Evolutionary conservation across 2,888 invertebrate genomes (phyloP), one percentile per base, ranked within the genome.

Genomic region (Drepanosiphum platanoidis): DNA sequence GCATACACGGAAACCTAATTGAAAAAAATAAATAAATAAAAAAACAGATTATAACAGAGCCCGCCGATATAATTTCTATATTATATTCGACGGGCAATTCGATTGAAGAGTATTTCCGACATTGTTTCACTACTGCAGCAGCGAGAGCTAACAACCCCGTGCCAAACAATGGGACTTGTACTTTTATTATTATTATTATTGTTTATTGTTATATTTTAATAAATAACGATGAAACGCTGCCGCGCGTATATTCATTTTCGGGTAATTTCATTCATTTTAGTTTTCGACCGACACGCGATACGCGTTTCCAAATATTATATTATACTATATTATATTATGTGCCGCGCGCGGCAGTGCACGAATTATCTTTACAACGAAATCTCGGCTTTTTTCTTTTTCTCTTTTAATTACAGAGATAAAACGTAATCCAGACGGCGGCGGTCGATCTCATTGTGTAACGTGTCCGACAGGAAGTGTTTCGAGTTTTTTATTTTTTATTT

Each of bases 1-100:
- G 22, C 4, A n/a, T 52, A 66, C 34, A 68, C 32, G 70, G 34
- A 74, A 52, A 79, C 66, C 32, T 71, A 81, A 71, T 81, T 71
- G 81, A 81, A 81, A 71, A 71, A 81, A 81, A 71, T 34, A 58
- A 58, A 39, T 30, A 80, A 9, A 80, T 46, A 68, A 34, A n/a
- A n/a, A n/a, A 77, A 52, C 34, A 78, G 30, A 70, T 71, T 58
- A 71, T 71, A 81, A 81, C 71, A 58, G 68, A 22, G 32, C 22
- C 42, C 42, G 30, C 42, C 34, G 46, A 80, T 70, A 82, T 82
- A 82, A 82, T 82, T 82, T 82, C 81, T 82, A 82, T 82, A 82
- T 82, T 82, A 72, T 70, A 70, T 71, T 81, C 39, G 70, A n/a
- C 30, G 58, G 77, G 52, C 22, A 7, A n/a, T 30, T 39, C 15